phyloP scores from a whole-genome alignment of 2,888 invertebrate genomes.

The Silvanus unidentatus region DNA sequence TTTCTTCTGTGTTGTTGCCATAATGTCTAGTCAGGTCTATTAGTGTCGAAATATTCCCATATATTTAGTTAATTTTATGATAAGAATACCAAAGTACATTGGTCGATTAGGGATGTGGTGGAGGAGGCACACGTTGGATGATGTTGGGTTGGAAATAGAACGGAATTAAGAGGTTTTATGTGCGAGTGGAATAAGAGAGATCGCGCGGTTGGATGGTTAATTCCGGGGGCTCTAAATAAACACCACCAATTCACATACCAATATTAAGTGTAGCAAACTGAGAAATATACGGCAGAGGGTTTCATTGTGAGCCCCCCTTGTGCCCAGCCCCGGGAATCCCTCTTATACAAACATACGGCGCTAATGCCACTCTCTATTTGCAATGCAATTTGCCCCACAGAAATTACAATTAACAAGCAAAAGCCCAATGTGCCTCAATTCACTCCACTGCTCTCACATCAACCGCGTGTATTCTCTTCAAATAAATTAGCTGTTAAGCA shows the following conservation, averaged over 20 bases:
- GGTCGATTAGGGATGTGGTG: no score
- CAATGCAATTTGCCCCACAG: slow-evolving; percentile 39
- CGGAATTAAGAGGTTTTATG: slow-evolving; percentile 42
- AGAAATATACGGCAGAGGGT: no score
- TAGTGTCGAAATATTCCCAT: no score
- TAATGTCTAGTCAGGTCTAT: no score
- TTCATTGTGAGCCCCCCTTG: no score
- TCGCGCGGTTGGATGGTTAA: slow-evolving; percentile 40
- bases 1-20: slow-evolving; percentile 13
- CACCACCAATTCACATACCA: slow-evolving; percentile 23
- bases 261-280: no score
- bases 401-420: slow-evolving; percentile 42
- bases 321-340: slow-evolving; percentile 20
- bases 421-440: slow-evolving; percentile 38
- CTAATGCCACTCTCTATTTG: slow-evolving; percentile 39
- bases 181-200: slow-evolving; percentile 38
- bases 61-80: no score
- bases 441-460: slow-evolving; percentile 27
- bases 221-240: slow-evolving; percentile 44
- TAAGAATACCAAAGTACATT: no score
- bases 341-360: slow-evolving; percentile 41
- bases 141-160: slow-evolving; percentile 28
- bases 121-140: background rate
- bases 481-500: no score
- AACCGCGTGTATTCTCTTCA: background rate